Evolutionary conservation across 2,888 invertebrate species (phyloP).

Genomic region (Drosophila cognata): DNA sequence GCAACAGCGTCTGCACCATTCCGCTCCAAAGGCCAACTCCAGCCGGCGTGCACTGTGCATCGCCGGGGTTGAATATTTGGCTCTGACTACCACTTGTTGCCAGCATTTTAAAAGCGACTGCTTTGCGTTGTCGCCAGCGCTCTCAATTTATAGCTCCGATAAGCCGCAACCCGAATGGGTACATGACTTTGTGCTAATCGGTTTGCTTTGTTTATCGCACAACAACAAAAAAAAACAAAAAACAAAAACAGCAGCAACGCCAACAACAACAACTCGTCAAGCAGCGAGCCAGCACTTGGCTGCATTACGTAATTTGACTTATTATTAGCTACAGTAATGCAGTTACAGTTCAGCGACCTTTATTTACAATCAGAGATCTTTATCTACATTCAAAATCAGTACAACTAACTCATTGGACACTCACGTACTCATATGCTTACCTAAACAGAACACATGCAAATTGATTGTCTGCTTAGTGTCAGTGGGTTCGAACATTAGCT

Average conservation of each 20-base stretch:
- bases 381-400: no score
- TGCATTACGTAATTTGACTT: no score
- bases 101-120: conserved; percentile 34
- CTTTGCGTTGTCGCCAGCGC: conserved; percentile 32
- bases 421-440: no score
- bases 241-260: not conserved
- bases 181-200: conserved; percentile 10
- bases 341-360: no score
- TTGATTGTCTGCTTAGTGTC: no score
- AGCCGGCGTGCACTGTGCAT: conserved; percentile 61
- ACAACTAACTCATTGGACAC: no score
- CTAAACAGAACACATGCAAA: no score
- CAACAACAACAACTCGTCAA: no score
- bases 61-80: conserved; percentile 7
- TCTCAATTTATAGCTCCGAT: conserved; percentile 54
- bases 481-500: no score
- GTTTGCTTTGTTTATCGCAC: not conserved
- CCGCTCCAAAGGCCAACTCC: conserved; percentile 78
- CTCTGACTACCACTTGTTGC: conserved; percentile 8
- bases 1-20: conserved; percentile 87
- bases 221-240: not conserved
- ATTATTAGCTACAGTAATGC: no score
- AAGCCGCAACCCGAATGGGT: conserved; percentile 20
- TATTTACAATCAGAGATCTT: no score
- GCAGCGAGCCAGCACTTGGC: no score